Evolutionary conservation across 92 coral and sea anemone genomes (phyloP), one percentile per base, ranked within the genome.

Genomic region (Parazoanthus darwini): DNA sequence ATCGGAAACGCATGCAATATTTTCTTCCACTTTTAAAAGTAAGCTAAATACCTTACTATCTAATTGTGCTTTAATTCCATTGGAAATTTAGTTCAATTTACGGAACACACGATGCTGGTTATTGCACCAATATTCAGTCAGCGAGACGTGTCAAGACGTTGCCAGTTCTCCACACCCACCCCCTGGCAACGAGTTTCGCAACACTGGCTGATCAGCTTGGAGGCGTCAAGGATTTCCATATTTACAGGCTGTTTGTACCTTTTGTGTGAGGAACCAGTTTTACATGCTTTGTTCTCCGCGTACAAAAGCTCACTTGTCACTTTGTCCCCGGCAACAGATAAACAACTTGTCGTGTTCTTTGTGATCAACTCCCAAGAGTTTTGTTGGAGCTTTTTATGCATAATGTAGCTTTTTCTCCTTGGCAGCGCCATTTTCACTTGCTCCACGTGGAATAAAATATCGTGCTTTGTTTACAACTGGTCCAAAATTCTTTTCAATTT

Each of bases 391-490:
- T 72, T 72, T 26, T 18, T 8, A 2, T 2, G 14, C 26, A 70
- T 48, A 0, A 48, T 48, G 18, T 20, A 54, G 59, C 14, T 54
- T 15, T 29, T 14, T 29, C 83, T 14, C 46, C 84, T 46, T n/a
- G 18, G 65, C 82, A 78, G 18, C 33, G n/a, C 33, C 85, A 20
- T 16, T 18, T 35, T 35, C 11, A 58, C 25, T 37, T 44, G 23
- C 72, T 81, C 85, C 85, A 81, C 85, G 85, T 81, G 85, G 85
- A 56, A 81, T 81, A 81, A 59, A 33, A 81, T 81, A 75, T 75
- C n/a, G 74, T 81, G 85, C 85, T 81, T 81, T 81, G 82, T 78
- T 81, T 35, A 81, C 37, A 81, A 81, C 67, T 58, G 66, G 66
- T 78, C 37, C n/a, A 78, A 78, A 78, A 63, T n/a, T 78, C 65